A percentile compares a stretch with the other conserved stretches of the same genome.
Evolutionary conservation across 2,888 invertebrate genomes (phyloP).

Genomic region (Alitta virens): DNA sequence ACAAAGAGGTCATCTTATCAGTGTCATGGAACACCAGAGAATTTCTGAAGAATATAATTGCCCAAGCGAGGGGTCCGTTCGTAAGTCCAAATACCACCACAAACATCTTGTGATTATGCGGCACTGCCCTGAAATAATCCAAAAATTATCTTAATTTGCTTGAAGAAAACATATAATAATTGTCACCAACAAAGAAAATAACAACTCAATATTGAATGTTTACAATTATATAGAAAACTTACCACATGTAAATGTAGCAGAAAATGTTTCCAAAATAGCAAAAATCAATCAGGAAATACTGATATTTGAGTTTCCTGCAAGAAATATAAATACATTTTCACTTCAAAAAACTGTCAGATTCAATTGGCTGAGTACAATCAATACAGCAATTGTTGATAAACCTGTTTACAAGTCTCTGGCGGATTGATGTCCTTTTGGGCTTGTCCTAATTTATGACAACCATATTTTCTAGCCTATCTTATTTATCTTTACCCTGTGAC

Average conservation of each 20-base stretch:
- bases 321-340: neutral
- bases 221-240: constrained; percentile 22
- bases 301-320: constrained; percentile 41
- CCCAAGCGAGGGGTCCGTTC: constrained; percentile 41
- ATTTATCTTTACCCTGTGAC: no score
- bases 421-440: no score
- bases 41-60: constrained; percentile 25
- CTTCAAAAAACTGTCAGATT: no score
- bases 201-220: neutral
- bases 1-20: constrained; percentile 48
- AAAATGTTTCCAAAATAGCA: constrained; percentile 47
- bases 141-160: neutral
- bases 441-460: no score
- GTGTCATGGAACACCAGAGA: constrained; percentile 42
- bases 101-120: constrained; percentile 26
- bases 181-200: neutral
- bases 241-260: constrained; percentile 42
- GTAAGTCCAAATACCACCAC: constrained; percentile 39
- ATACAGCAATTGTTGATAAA: no score
- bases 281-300: constrained; percentile 48
- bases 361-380: no score
- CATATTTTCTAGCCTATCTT: no score
- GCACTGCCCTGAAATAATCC: constrained; percentile 20
- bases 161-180: neutral
- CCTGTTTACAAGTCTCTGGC: no score